Base-by-base conservation (phyloP, 2,113 vertebrate species). In the Dissostichus mawsoni region DNA sequence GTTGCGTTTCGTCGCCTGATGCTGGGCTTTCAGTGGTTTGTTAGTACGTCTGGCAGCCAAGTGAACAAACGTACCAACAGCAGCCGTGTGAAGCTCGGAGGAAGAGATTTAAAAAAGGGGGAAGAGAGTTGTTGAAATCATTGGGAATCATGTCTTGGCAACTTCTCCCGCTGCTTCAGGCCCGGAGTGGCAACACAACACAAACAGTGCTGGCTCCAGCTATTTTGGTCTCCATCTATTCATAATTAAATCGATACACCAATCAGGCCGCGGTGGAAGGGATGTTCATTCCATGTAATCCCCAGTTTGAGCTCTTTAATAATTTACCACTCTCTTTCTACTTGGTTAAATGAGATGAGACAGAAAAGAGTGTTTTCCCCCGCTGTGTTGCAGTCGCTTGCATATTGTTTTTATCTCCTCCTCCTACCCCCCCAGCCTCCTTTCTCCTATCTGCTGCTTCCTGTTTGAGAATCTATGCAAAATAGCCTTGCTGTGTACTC, bases 241-340 rank as follows among this genome's bases (percentile, higher is more conserved):
- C 87, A 85, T 92, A 90, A 92, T 92, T 89, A 69, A 91, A 94
- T 92, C 89, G 80, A 86, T 81, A 82, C 69, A 58, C 79, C 84
- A 84, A 93, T 93, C 89, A 87, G 85, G 70, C 81, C 69, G 81
- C 67, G 87, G 84, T 64, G 47, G 66, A 51, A 86, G 79, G 71
- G 66, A 81, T 77, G 81, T 78, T 75, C 62, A 78, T 81, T 76
- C 44, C 25, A 82, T 89, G 85, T 86, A 92, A 93, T 90, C 89
- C 82, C 70, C 64, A 82, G 87, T 93, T 93, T 89, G 71, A 90
- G 89, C 65, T 67, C 71, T 81, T 94, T 85, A 91, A 92, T 94
- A 89, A 93, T 93, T 90, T 56, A 93, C 58, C 58, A 66, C 36
- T 68, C 67, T 63, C 36, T 86, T 84, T 78, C 85, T 67, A 75